Evolutionary conservation across 2,888 invertebrate genomes (phyloP).

Genomic region (Epistrophe grossulariae): DNA sequence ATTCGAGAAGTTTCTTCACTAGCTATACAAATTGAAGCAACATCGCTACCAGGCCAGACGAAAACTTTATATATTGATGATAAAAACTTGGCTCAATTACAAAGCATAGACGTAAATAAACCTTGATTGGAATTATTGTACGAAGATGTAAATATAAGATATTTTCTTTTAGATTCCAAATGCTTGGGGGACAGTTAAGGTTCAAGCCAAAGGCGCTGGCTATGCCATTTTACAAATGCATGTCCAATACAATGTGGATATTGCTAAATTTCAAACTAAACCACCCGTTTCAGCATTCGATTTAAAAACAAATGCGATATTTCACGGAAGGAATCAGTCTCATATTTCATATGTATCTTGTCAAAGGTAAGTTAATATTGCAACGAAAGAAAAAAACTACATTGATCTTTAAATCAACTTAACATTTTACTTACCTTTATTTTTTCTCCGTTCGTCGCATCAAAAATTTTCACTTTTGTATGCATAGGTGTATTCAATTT

Average conservation of each 20-base stretch:
- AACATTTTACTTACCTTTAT: no score
- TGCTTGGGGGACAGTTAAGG: constrained; percentile 97
- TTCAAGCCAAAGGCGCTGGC: constrained; percentile 96
- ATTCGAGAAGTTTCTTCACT: constrained; percentile 93
- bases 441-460: no score
- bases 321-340: constrained; percentile 96
- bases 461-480: no score
- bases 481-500: no score
- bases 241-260: constrained; percentile 96
- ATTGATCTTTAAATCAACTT: no score
- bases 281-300: constrained; percentile 93
- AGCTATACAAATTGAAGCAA: constrained; percentile 92
- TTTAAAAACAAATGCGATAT: constrained; percentile 89
- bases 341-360: constrained; percentile 94
- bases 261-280: constrained; percentile 91
- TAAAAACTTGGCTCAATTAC: constrained; percentile 91
- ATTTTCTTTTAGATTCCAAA: constrained; percentile 89
- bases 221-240: constrained; percentile 97
- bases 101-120: constrained; percentile 88
- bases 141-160: background rate
- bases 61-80: constrained; percentile 89
- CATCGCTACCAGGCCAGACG: constrained; percentile 89
- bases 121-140: background rate
- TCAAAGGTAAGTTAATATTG: constrained; percentile 87
- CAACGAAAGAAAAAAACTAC: background rate